Conservation (phyloP, 2,113 vertebrate species). For the Vidua chalybeata region DNA sequence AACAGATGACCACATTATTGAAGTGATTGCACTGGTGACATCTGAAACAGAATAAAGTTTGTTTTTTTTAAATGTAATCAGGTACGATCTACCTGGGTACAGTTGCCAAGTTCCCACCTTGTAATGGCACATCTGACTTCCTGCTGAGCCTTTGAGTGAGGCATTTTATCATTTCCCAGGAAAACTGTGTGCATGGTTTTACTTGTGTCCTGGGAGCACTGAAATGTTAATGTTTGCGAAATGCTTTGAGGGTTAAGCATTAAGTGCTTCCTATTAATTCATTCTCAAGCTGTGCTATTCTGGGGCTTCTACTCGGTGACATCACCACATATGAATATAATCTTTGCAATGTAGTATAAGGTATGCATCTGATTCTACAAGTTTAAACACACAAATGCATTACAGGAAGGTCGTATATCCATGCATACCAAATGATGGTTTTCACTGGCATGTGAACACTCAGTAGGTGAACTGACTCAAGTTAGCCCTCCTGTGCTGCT, state of each 20-base stretch:
- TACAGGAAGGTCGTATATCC: not conserved
- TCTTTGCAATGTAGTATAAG: not conserved
- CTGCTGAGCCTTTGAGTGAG: not conserved
- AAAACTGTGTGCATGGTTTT: not conserved
- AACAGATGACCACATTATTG: not conserved
- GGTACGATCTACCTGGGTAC: not conserved
- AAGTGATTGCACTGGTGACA: not conserved
- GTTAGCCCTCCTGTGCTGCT: not conserved
- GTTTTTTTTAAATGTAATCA: not conserved
- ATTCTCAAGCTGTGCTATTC: not conserved
- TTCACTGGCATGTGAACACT: not conserved
- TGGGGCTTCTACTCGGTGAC: not conserved
- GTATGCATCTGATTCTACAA: not conserved
- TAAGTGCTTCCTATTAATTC: not conserved
- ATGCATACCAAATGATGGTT: not conserved
- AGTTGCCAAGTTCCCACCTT: not conserved
- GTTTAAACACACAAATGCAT: not conserved
- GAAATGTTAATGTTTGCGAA: not conserved
- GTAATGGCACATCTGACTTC: not conserved
- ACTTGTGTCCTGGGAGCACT: not conserved
- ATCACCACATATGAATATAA: not conserved
- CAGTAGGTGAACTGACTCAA: not conserved
- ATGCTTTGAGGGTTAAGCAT: not conserved
- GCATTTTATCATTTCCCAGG: not conserved
- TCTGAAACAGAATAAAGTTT: not conserved